These are phyloP conservation scores for Eupsilia transversa DNA, from an alignment of 2,888 invertebrate genomes.

Conservation along the genomic window DNA sequence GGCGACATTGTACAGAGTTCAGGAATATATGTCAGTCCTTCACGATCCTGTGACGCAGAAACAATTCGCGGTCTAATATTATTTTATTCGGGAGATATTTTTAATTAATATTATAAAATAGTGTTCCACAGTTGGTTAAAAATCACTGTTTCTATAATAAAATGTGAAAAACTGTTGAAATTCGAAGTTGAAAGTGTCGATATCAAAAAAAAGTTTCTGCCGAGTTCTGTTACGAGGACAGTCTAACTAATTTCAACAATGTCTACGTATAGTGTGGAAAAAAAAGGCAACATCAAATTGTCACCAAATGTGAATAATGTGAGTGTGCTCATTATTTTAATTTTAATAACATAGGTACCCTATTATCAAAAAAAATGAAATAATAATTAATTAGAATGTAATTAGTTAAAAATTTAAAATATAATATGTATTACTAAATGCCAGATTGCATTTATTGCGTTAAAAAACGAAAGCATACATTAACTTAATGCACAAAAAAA, in stretches of 20 bases:
- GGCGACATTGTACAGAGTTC: background rate
- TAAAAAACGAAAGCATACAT: background rate
- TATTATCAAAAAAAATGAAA: background rate
- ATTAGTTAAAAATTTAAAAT: background rate
- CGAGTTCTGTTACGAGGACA: background rate
- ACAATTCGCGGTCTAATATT: conserved; percentile 13
- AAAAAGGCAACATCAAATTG: conserved; percentile 28
- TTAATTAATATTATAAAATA: background rate
- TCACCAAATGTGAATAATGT: conserved; percentile 26
- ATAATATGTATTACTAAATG: background rate
- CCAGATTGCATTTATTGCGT: background rate
- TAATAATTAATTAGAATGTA: conserved; percentile 3
- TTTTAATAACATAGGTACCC: background rate
- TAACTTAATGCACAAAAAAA: background rate
- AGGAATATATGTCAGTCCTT: conserved; percentile 32
- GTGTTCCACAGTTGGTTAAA: background rate
- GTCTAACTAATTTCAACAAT: conserved; percentile 1
- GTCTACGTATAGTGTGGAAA: conserved; percentile 36
- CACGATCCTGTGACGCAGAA: conserved; percentile 4
- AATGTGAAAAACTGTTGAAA: background rate
- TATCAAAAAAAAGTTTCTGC: background rate
- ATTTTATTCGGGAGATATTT: background rate
- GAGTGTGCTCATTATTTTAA: conserved; percentile 33
- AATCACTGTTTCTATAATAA: background rate
- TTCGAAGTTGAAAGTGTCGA: background rate